These are phyloP conservation scores for Eudyptes chrysolophus DNA, from an alignment of 2,113 vertebrate species.

Conservation along the genomic window DNA sequence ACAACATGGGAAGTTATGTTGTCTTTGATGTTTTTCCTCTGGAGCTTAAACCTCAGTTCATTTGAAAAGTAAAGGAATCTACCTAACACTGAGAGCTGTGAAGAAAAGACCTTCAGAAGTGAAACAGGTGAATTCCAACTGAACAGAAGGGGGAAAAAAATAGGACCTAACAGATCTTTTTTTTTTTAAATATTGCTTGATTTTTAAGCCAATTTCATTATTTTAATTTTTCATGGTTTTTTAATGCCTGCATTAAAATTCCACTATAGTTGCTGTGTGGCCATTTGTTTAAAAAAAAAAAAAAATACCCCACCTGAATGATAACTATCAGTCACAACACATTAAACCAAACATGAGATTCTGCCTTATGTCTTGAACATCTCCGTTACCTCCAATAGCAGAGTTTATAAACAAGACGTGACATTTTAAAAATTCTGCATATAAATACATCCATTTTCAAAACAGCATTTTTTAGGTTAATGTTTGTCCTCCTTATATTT, in stretches of 20 bases:
- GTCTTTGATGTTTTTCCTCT: neutral
- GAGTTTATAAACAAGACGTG: neutral
- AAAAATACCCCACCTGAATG: neutral
- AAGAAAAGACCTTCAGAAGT: neutral
- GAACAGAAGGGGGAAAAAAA: neutral
- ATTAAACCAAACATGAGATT: neutral
- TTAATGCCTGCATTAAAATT: neutral
- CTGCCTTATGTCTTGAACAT: neutral
- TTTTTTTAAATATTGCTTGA: neutral
- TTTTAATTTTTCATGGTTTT: neutral
- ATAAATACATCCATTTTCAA: neutral
- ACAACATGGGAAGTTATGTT: neutral
- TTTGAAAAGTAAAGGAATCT: neutral
- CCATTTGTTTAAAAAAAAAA: neutral
- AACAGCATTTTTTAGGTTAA: neutral
- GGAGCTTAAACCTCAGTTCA: neutral
- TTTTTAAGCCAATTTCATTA: neutral
- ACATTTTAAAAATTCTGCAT: neutral
- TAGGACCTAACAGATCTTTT: accelerated
- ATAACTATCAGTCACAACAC: neutral
- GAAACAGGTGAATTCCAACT: accelerated
- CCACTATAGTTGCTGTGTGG: accelerated
- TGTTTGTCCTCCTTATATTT: neutral
- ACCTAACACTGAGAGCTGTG: accelerated
- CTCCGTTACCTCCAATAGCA: neutral